phyloP scores from a whole-genome alignment of 2,888 invertebrate species.

The Lepetodrilus schrolli region DNA sequence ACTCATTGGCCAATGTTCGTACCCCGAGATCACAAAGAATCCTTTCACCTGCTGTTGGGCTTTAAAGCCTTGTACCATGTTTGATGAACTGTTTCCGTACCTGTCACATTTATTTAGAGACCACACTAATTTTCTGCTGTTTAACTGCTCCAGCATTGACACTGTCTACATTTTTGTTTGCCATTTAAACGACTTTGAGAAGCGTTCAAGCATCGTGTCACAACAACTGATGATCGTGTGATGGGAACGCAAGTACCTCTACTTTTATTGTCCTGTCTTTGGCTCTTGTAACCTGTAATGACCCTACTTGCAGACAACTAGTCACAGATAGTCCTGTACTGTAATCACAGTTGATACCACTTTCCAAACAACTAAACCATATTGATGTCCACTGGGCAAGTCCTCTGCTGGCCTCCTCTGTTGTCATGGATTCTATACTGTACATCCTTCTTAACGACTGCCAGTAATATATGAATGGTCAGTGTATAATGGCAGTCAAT shows the following conservation, averaged over 20 bases:
- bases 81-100: conserved; percentile 20
- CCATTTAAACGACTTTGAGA: conserved; percentile 19
- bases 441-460: conserved; percentile 4
- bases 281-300: conserved; percentile 6
- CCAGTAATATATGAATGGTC: not conserved
- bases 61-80: not conserved
- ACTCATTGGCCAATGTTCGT: not conserved
- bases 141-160: conserved; percentile 14
- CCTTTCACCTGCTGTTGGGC: not conserved
- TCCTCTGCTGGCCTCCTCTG: not conserved
- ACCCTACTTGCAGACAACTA: not conserved
- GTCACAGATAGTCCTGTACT: not conserved
- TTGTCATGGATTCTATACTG: not conserved
- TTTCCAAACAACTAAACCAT: not conserved
- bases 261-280: not conserved
- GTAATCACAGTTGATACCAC: not conserved
- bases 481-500: conserved; percentile 4
- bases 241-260: not conserved
- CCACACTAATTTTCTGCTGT: conserved; percentile 27
- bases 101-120: conserved; percentile 23
- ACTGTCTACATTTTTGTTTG: conserved; percentile 13
- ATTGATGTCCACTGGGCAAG: not conserved
- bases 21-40: not conserved
- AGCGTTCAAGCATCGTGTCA: conserved; percentile 9
- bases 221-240: conserved; percentile 17